Conservation (phyloP, 2,888 invertebrate species). For the Phortica magna region DNA sequence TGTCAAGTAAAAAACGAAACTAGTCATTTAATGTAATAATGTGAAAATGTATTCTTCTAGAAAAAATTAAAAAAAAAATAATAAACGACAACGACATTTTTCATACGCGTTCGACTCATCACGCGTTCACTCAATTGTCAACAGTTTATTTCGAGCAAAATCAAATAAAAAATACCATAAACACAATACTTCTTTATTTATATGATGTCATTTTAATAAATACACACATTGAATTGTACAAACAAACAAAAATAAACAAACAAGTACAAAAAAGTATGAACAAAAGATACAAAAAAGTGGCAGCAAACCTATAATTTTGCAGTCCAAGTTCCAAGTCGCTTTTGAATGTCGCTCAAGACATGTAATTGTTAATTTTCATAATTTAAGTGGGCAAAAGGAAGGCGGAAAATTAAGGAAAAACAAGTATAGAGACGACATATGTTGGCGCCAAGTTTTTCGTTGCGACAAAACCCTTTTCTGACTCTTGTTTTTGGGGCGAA, state of each 20-base stretch:
- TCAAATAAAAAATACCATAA: neutral
- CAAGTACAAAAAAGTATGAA: neutral
- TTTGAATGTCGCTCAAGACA: conserved; percentile 1
- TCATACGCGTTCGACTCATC: neutral
- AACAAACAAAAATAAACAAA: neutral
- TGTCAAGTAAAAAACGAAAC: too few relatives aligned
- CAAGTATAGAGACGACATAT: conserved; percentile 9
- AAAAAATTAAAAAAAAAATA: too few relatives aligned
- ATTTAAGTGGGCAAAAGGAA: conserved; percentile 11
- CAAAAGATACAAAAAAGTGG: conserved; percentile 4
- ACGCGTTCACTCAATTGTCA: neutral
- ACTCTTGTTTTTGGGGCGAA: neutral
- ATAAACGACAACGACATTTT: too few relatives aligned
- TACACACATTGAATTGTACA: neutral
- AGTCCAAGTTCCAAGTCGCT: conserved; percentile 17
- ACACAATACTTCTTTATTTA: neutral
- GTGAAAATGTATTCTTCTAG: too few relatives aligned
- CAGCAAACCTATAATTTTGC: conserved; percentile 12
- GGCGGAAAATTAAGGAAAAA: neutral
- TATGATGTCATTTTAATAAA: conserved; percentile 3
- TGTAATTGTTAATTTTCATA: conserved; percentile 27
- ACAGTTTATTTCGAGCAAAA: neutral
- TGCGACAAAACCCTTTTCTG: neutral
- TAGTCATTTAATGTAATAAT: too few relatives aligned
- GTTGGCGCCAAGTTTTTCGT: conserved; percentile 22